Conservation (phyloP, 2,113 vertebrate genomes). For the Neotragus moschatus region DNA sequence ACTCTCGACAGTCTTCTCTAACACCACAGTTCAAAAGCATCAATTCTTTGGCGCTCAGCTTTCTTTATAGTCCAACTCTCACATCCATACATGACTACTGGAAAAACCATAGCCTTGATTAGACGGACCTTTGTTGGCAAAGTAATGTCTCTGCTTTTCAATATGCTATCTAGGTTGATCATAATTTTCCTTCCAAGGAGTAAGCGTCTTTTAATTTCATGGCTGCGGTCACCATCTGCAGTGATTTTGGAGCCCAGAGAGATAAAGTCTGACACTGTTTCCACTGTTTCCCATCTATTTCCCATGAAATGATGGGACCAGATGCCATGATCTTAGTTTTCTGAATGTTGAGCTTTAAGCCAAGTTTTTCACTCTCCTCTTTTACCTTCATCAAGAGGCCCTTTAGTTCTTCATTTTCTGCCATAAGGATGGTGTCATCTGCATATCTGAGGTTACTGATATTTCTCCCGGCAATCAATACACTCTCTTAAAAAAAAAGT, state of each 20-base stretch:
- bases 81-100: neutral
- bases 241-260: neutral
- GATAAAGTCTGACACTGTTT: neutral
- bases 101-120: neutral
- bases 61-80: neutral
- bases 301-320: neutral
- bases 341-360: neutral
- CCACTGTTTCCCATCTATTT: neutral
- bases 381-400: neutral
- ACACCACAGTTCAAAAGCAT: neutral
- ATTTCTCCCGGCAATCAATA: neutral
- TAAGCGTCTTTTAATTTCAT: neutral
- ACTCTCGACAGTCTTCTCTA: neutral
- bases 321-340: neutral
- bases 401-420: neutral
- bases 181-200: neutral
- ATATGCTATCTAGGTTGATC: neutral
- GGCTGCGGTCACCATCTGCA: neutral
- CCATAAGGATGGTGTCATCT: neutral
- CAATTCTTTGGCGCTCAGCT: rapidly evolving
- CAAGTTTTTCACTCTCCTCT: neutral
- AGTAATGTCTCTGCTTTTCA: neutral
- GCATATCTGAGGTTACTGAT: neutral
- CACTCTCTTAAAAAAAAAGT: neutral
- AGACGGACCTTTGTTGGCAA: neutral